These are phyloP conservation scores for Ceratotherium simum DNA, from an alignment of 2,113 vertebrate genomes.

Conservation along the genomic window DNA sequence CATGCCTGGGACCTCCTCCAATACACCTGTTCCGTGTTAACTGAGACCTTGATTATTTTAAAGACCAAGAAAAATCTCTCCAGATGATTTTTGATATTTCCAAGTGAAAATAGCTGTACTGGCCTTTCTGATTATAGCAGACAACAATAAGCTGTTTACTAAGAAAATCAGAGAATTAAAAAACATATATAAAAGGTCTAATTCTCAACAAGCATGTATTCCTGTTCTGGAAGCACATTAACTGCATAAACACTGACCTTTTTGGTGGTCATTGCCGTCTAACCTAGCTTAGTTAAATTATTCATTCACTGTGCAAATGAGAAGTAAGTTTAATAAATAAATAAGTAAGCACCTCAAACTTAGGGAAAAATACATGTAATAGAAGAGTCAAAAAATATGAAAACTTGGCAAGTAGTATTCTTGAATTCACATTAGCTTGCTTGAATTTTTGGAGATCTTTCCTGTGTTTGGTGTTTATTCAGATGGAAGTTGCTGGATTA, in stretches of 20 bases:
- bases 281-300: background rate
- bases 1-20: background rate
- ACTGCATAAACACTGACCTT: background rate
- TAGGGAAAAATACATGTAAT: background rate
- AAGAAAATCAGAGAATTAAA: background rate
- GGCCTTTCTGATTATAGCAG: background rate
- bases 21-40: background rate
- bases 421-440: background rate
- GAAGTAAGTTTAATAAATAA: background rate
- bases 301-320: background rate
- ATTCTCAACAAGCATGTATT: background rate
- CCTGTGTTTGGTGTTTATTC: background rate
- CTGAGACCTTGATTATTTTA: background rate
- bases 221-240: background rate
- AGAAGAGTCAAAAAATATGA: background rate
- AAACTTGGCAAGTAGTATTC: constrained; percentile 15
- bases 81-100: background rate
- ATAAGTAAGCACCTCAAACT: background rate
- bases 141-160: background rate
- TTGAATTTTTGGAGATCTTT: constrained; percentile 12
- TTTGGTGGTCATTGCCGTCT: background rate
- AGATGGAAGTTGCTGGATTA: background rate
- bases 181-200: background rate
- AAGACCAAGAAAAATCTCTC: background rate
- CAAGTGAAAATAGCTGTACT: background rate